Evolutionary conservation across 2,888 invertebrate genomes (phyloP), one percentile per base, ranked within the genome.

Genomic region (Aphidoletes aphidimyza): DNA sequence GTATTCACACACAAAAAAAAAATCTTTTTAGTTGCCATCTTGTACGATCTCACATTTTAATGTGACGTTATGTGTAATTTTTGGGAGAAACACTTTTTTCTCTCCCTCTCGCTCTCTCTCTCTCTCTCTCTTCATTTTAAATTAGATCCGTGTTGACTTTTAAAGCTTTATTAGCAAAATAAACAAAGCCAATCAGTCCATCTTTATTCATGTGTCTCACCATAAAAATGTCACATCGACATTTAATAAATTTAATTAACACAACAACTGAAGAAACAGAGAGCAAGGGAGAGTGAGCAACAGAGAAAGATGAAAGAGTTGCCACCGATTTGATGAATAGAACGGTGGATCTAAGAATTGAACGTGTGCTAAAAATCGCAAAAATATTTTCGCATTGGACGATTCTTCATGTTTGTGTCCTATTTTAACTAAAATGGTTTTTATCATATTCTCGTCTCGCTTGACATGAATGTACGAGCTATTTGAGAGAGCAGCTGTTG

Each of bases 141-240:
- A 42, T 9, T 42, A 14, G 42, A 42, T 42, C 42, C 42, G 42
- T 14, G 42, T 42, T 42, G 42, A 6, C 42, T 9, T 42, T 42
- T 42, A 42, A 42, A n/a, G n/a, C n/a, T n/a, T 42, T 42, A 42
- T 42, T 42, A 14, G 14, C 14, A 42, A 42, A 14, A 42, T 42
- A 42, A 14, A 42, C 6, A 42, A 42, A 42, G 14, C 8, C 42
- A 14, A 9, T 42, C 6, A 42, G n/a, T n/a, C n/a, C n/a, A n/a
- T n/a, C n/a, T n/a, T n/a, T n/a, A n/a, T 69, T 69, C 2, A 22
- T 54, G 54, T 54, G 54, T 54, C 22, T 54, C 2, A 54, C n/a
- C 54, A 54, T 54, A 54, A 54, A 54, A 69, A 30, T 69, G 69
- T 69, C 69, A 69, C 69, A 69, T 69, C 69, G 69, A 69, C 69